phyloP scores from a whole-genome alignment of 1,140 invertebrate genomes.

The Drosophila murphyi region DNA sequence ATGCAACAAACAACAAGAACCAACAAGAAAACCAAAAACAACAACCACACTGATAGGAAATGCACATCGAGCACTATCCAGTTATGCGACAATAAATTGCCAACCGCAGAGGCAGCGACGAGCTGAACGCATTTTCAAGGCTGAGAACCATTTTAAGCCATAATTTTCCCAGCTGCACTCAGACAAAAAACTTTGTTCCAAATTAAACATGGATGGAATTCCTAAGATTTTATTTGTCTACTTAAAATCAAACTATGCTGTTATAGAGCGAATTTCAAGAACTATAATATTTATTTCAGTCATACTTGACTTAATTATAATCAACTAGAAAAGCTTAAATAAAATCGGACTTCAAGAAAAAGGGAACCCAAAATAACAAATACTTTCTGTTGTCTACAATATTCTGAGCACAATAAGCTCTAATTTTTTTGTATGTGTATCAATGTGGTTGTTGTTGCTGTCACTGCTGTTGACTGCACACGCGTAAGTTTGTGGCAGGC shows the following conservation, averaged over 20 bases:
- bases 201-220: no score
- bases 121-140: conserved; percentile 46
- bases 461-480: conserved; percentile 50
- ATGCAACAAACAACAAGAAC: not conserved
- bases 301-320: no score
- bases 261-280: no score
- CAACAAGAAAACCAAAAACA: not conserved
- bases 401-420: no score
- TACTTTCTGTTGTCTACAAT: no score
- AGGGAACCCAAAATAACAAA: no score
- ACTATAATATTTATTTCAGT: no score
- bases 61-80: conserved; percentile 63
- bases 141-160: conserved; percentile 46
- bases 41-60: conserved; percentile 21
- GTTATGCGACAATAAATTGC: conserved; percentile 77
- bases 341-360: no score
- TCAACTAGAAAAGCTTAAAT: no score
- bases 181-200: not conserved
- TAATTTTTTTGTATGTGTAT: not conserved
- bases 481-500: conserved; percentile 66
- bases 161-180: conserved; percentile 38
- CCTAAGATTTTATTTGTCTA: not conserved
- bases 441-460: conserved; percentile 14
- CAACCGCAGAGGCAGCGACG: conserved; percentile 34
- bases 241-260: no score